Evolutionary conservation across 2,888 invertebrate species (phyloP).

Genomic region (Fabriciana adippe): DNA sequence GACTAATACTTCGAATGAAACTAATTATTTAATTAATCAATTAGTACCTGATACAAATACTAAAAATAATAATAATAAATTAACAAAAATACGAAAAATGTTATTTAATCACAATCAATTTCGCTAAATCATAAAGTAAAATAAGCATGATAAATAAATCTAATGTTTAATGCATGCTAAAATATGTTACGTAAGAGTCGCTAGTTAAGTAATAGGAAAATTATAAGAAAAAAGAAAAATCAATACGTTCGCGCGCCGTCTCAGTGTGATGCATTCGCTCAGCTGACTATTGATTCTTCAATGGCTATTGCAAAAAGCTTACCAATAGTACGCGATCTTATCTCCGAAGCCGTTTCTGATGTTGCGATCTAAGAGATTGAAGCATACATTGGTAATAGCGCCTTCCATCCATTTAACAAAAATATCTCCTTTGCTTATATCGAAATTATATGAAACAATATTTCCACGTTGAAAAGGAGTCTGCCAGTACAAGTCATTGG

Average conservation of each 20-base stretch:
- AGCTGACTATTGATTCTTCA: constrained; percentile 68
- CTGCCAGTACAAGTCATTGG: constrained; percentile 97
- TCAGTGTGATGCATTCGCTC: constrained; percentile 62
- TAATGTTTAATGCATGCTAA: constrained; percentile 12
- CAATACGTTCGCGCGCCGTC: constrained; percentile 73
- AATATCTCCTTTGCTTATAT: constrained; percentile 93
- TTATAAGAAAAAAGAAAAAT: constrained; percentile 53
- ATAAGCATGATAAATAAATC: constrained; percentile 6
- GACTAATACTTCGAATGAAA: too few species aligned
- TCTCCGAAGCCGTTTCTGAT: constrained; percentile 94
- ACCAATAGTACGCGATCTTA: constrained; percentile 97
- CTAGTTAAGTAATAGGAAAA: constrained; percentile 32
- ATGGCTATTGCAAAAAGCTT: constrained; percentile 66
- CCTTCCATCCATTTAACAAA: constrained; percentile 98
- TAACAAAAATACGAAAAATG: background rate
- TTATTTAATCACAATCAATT: background rate
- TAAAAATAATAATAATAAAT: background rate
- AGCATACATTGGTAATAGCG: constrained; percentile 96
- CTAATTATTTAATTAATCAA: too few species aligned
- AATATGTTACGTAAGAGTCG: constrained; percentile 33
- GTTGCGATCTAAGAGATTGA: constrained; percentile 96
- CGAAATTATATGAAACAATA: constrained; percentile 95
- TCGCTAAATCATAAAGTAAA: constrained; percentile 2
- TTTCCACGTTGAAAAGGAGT: constrained; percentile 87
- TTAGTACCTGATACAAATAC: too few species aligned